phyloP scores from a whole-genome alignment of 1,140 invertebrate species.

The Musca domestica region DNA sequence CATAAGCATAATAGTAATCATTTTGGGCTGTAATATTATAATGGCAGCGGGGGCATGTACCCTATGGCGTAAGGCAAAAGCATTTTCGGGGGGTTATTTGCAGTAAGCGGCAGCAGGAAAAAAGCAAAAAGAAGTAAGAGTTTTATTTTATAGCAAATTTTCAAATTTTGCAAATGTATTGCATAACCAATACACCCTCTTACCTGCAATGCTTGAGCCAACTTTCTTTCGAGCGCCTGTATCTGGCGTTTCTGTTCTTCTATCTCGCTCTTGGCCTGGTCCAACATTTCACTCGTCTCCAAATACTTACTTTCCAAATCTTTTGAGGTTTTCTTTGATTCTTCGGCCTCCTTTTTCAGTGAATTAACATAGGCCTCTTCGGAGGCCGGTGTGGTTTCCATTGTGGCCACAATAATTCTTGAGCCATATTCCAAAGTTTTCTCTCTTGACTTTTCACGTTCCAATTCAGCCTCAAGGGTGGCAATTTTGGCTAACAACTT shows the following conservation, averaged over 20 bases:
- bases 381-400: constrained; percentile 46
- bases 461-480: constrained; percentile 75
- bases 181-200: constrained; percentile 26
- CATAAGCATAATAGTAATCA: constrained; percentile 14
- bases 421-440: constrained; percentile 61
- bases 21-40: neutral
- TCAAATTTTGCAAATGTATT: neutral
- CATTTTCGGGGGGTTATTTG: neutral
- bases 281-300: constrained; percentile 70
- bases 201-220: constrained; percentile 62
- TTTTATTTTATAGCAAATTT: constrained; percentile 3
- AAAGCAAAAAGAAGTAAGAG: neutral
- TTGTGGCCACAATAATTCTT: constrained; percentile 47
- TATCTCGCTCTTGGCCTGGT: constrained; percentile 70
- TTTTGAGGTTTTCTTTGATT: constrained; percentile 73
- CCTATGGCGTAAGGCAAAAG: constrained; percentile 13
- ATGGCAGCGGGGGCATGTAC: neutral
- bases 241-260: constrained; percentile 78
- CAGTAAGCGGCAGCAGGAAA: neutral
- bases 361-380: constrained; percentile 63
- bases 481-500: constrained; percentile 72
- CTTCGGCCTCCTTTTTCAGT: constrained; percentile 72
- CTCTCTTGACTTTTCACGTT: constrained; percentile 64
- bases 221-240: constrained; percentile 69
- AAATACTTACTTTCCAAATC: constrained; percentile 77